Evolutionary conservation across 2,888 invertebrate species (phyloP).

Genomic region (Drosophila putrida): DNA sequence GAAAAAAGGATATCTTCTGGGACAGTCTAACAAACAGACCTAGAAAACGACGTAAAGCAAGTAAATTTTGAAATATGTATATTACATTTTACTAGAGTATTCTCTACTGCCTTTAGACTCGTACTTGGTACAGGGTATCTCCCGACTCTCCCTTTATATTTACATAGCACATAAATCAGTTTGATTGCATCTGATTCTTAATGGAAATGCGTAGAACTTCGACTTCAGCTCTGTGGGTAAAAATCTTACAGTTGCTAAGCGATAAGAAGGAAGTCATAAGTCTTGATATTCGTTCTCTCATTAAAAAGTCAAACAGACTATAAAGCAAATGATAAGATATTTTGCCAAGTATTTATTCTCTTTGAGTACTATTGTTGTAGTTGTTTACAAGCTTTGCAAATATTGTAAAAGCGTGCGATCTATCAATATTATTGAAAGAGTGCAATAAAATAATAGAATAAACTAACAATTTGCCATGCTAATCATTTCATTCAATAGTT

Average conservation of each 20-base stretch:
- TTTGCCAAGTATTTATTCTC: not conserved
- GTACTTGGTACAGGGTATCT: not conserved
- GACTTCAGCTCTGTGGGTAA: not conserved
- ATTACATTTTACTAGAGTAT: no score
- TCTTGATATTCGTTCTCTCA: not conserved
- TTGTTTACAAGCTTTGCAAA: constrained; percentile 21
- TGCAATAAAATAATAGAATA: constrained; percentile 16
- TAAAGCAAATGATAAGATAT: constrained; percentile 19
- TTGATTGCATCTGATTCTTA: not conserved
- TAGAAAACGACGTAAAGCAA: no score
- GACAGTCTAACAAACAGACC: no score
- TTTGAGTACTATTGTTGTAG: not conserved
- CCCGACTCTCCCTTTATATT: not conserved
- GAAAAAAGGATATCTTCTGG: no score
- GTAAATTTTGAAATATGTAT: no score
- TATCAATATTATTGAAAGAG: constrained; percentile 9
- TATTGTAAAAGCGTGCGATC: constrained; percentile 32
- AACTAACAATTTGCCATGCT: constrained; percentile 12
- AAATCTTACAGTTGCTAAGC: not conserved
- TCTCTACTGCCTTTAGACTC: not conserved
- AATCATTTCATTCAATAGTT: constrained; percentile 23
- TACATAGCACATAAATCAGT: constrained; percentile 1
- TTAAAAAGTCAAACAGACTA: not conserved
- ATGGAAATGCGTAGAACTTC: not conserved
- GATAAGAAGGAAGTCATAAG: constrained; percentile 21